phyloP scores from a whole-genome alignment of 2,113 vertebrate genomes.

The Athene noctua region DNA sequence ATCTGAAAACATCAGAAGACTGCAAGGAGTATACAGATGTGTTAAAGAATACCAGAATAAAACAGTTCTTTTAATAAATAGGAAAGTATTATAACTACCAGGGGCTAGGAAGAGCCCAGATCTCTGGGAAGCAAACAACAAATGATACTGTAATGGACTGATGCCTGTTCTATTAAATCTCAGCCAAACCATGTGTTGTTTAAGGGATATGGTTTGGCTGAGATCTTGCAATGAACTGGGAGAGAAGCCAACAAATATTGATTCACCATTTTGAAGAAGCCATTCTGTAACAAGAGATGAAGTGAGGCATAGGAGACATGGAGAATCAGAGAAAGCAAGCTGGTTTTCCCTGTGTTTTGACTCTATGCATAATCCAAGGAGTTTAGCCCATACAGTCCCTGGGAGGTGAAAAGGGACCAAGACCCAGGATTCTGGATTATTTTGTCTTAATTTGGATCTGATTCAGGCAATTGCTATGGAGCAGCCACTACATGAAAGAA shows the following conservation, averaged over 20 bases:
- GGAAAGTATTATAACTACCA: not conserved
- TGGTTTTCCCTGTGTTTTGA: not conserved
- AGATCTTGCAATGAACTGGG: not conserved
- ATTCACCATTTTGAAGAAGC: not conserved
- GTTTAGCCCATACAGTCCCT: not conserved
- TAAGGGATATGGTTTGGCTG: not conserved
- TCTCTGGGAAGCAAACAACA: not conserved
- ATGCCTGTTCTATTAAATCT: not conserved
- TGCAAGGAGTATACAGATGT: not conserved
- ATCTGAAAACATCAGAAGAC: not conserved
- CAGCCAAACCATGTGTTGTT: not conserved
- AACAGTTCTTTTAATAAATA: not conserved
- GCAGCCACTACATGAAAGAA: not conserved
- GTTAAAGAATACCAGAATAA: not conserved
- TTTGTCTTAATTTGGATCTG: not conserved
- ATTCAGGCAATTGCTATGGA: not conserved
- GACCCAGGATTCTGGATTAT: too few species aligned
- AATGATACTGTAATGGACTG: not conserved
- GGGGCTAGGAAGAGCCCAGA: not conserved
- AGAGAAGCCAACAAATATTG: not conserved
- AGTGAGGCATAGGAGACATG: not conserved
- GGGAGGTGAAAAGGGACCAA: not conserved
- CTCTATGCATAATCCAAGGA: not conserved
- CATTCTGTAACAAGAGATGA: not conserved
- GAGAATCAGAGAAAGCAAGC: not conserved